These are phyloP conservation scores for Vanessa atalanta DNA, from an alignment of 1,140 invertebrate genomes.

Conservation along the genomic window DNA sequence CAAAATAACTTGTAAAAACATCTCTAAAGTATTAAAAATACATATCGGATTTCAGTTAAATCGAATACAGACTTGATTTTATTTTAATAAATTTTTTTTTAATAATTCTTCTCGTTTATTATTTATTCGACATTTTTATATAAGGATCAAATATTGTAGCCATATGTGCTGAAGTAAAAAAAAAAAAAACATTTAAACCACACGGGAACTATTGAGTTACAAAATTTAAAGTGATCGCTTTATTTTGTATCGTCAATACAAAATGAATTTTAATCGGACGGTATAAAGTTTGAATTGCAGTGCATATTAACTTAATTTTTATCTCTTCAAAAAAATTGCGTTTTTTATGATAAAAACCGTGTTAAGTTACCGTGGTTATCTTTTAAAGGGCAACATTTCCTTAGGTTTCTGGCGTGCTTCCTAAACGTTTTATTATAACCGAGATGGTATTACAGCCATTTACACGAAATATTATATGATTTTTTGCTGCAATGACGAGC, in stretches of 20 bases:
- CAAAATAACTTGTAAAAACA: background rate
- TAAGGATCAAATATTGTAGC: slow-evolving; percentile 9
- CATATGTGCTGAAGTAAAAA: slow-evolving; percentile 46
- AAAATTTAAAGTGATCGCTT: slow-evolving; percentile 52
- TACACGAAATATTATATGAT: background rate
- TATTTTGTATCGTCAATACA: slow-evolving; percentile 40
- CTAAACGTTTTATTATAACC: background rate
- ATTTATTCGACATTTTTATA: background rate
- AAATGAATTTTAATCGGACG: background rate
- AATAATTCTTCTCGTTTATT: background rate
- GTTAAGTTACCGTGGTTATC: slow-evolving; percentile 53
- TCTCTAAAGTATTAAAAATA: background rate
- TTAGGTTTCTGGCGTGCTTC: slow-evolving; percentile 12
- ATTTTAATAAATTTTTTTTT: background rate
- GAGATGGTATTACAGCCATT: background rate
- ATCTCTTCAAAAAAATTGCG: slow-evolving; percentile 45
- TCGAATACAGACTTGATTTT: background rate
- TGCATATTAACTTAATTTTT: slow-evolving; percentile 32
- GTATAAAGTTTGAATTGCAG: slow-evolving; percentile 33
- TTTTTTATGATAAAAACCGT: slow-evolving; percentile 44
- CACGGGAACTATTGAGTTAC: slow-evolving; percentile 58
- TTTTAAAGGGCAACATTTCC: slow-evolving; percentile 30
- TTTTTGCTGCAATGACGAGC: no score
- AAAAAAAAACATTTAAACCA: slow-evolving; percentile 50
- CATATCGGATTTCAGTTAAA: background rate